Conservation (phyloP, 2,888 invertebrate species). For the Bombylius discolor region DNA sequence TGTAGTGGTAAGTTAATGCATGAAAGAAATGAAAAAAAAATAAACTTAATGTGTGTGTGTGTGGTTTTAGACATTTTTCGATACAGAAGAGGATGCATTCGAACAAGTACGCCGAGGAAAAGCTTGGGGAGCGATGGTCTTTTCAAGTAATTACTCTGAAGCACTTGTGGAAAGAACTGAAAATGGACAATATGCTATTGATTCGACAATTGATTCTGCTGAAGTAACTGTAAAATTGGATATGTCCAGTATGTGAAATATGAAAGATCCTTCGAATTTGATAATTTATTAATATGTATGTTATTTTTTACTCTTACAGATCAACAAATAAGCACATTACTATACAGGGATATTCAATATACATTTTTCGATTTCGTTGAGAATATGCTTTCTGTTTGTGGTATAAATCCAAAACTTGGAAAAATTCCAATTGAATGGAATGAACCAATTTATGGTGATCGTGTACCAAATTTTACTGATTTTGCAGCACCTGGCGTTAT, state of each 20-base stretch:
- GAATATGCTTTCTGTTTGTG: constrained; percentile 48
- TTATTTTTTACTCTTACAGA: constrained; percentile 42
- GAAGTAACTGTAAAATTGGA: constrained; percentile 63
- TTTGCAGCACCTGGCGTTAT: constrained; percentile 91
- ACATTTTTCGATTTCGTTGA: constrained; percentile 61
- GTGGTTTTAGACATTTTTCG: constrained; percentile 39
- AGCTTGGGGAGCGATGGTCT: constrained; percentile 63
- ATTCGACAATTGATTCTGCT: constrained; percentile 47
- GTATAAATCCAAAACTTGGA: constrained; percentile 47
- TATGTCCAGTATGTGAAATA: constrained; percentile 58
- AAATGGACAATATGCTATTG: constrained; percentile 43
- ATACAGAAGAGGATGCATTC: constrained; percentile 47
- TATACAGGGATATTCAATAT: constrained; percentile 58
- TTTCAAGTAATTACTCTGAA: constrained; percentile 62
- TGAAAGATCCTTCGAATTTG: neutral
- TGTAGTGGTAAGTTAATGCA: constrained; percentile 40
- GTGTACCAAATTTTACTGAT: constrained; percentile 75
- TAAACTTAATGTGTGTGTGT: no score
- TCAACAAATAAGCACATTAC: constrained; percentile 74
- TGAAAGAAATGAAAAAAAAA: no score
- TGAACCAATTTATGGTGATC: constrained; percentile 60
- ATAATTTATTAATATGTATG: neutral
- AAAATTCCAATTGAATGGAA: constrained; percentile 45
- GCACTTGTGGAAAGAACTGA: constrained; percentile 50
- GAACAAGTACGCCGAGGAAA: constrained; percentile 54